Evolutionary conservation across 2,113 vertebrate species (phyloP), one percentile per base, ranked within the genome.

Genomic region (Peucedramus taeniatus): DNA sequence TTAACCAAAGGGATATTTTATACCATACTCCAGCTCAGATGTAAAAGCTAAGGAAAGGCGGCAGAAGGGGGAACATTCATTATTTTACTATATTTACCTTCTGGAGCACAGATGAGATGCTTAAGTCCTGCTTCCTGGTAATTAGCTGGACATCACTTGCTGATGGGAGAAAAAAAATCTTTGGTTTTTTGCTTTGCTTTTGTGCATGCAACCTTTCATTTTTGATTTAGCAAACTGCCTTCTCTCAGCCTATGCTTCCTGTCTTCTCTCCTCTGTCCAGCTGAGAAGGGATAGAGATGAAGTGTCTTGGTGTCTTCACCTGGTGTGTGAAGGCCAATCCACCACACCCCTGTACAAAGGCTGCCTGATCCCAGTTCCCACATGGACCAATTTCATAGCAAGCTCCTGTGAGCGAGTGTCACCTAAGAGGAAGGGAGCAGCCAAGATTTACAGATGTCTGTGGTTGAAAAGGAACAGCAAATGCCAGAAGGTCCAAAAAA

Each of bases 381-480:
- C 24, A 31, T 3, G 39, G 53, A 60, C 6, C 16, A 18, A 53
- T 68, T 68, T 53, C 28, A 33, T 6, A 47, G 45, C 10, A 45
- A 68, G 23, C 13, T 51, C 33, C 28, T 30, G 39, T 6, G 47
- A 60, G 26, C 11, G n/a, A 45, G 16, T 24, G 9, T 18, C 24
- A 39, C n/a, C 9, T 40, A 13, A 22, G n/a, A 53, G 61, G 9
- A 82, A 35, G n/a, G 28, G 13, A 39, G 3, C 3, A 14, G 7
- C 27, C 44, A 59, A 45, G 28, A 24, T 60, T 30, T 66, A 30
- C 39, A 75, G 39, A 21, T 26, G 16, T 5, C 4, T 1, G 4
- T 0, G 0, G 5, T 0, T 13, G 14, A 45, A 53, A 82, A 53
- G 20, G 24, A 60, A 15, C 23, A 54, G 15, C 23, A 60, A 63